phyloP scores from a whole-genome alignment of 2,888 invertebrate genomes.

The Diadegma fenestrale region DNA sequence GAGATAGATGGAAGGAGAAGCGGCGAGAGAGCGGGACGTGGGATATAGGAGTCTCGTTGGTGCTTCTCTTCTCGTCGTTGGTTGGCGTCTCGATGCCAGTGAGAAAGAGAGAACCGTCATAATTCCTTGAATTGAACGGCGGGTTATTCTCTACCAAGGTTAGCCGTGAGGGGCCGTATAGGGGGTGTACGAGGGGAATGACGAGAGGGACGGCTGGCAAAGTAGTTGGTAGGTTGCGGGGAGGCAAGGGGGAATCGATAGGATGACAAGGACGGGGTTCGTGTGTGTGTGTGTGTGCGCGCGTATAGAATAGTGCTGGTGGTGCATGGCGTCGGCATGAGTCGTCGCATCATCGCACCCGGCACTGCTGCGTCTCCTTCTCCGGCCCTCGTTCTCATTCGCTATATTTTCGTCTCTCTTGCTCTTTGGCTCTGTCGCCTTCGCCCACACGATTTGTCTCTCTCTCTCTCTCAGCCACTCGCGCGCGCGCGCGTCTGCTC shows the following conservation, averaged over 20 bases:
- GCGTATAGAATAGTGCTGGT: slow-evolving; percentile 52
- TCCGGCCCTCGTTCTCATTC: slow-evolving; percentile 6
- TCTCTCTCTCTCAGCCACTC: slow-evolving; percentile 57
- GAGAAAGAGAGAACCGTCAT: slow-evolving; percentile 82
- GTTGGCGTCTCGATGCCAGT: slow-evolving; percentile 69
- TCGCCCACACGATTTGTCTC: slow-evolving; percentile 10
- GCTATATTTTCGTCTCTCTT: slow-evolving; percentile 5
- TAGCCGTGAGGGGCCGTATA: slow-evolving; percentile 75
- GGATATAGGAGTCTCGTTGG: slow-evolving; percentile 65
- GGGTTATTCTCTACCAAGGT: slow-evolving; percentile 84
- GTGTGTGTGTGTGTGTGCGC: slow-evolving; percentile 65
- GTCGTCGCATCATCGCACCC: slow-evolving; percentile 69
- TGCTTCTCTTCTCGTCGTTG: slow-evolving; percentile 55
- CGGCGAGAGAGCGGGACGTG: slow-evolving; percentile 62
- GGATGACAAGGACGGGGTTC: slow-evolving; percentile 80
- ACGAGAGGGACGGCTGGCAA: slow-evolving; percentile 62
- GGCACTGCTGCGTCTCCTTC: slow-evolving; percentile 43
- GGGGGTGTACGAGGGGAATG: slow-evolving; percentile 67
- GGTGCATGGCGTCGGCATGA: slow-evolving; percentile 75
- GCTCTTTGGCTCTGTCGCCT: slow-evolving; percentile 11
- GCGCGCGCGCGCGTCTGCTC: neutral
- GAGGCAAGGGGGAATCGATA: slow-evolving; percentile 79
- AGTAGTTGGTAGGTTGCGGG: slow-evolving; percentile 66
- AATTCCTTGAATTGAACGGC: slow-evolving; percentile 85
- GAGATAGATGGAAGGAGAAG: slow-evolving; percentile 59